These are phyloP conservation scores for Sylvia atricapilla DNA, from an alignment of 2,113 vertebrate genomes.

Conservation along the genomic window DNA sequence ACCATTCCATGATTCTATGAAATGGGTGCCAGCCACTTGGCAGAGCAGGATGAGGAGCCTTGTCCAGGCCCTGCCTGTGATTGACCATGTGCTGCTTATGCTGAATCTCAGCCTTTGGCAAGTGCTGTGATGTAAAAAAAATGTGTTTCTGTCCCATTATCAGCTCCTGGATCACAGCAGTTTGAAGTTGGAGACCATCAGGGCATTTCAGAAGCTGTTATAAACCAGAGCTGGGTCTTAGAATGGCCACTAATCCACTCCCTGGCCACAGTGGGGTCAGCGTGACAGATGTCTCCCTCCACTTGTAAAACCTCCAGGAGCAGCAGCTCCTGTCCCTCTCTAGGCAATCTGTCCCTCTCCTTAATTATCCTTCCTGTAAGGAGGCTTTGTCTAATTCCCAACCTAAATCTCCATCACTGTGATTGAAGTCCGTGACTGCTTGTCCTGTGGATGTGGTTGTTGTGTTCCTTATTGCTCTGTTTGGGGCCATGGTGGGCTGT, in stretches of 20 bases:
- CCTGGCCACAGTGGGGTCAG: neutral
- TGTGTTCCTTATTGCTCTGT: neutral
- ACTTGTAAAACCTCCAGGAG: neutral
- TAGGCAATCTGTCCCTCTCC: neutral
- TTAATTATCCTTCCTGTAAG: slow-evolving; percentile 29
- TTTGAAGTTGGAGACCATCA: neutral
- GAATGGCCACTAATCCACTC: neutral
- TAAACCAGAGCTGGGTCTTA: neutral
- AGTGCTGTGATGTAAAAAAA: neutral
- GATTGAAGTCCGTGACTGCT: fast-evolving
- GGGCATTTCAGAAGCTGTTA: neutral
- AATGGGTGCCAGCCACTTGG: neutral
- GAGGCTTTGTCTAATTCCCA: slow-evolving; percentile 40
- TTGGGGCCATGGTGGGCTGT: neutral
- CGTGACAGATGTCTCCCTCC: neutral
- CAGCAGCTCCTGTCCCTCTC: neutral
- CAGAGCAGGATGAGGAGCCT: neutral
- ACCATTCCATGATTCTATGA: neutral
- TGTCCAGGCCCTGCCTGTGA: fast-evolving
- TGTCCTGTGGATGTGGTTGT: neutral
- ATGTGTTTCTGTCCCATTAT: neutral
- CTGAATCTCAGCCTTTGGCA: fast-evolving
- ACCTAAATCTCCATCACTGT: neutral
- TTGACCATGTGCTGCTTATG: neutral
- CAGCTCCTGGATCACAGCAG: neutral